phyloP scores from a whole-genome alignment of 2,113 vertebrate species.

The Nansenia antarctica region DNA sequence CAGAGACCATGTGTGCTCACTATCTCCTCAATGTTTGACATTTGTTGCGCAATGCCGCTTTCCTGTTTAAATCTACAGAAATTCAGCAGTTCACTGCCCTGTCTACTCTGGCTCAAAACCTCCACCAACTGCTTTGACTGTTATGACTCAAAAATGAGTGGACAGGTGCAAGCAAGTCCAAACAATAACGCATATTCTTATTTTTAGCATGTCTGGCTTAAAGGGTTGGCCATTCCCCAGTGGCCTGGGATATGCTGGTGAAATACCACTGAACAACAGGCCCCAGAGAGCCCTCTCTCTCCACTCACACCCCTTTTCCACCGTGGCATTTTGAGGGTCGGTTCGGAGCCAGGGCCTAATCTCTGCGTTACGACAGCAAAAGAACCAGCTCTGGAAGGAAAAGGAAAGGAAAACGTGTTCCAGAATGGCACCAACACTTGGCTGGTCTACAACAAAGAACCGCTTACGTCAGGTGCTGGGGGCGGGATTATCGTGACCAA shows the following conservation, averaged over 20 bases:
- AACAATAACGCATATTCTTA: slow-evolving; percentile 49
- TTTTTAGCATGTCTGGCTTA: slow-evolving; percentile 64
- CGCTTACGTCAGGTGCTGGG: too few relatives aligned
- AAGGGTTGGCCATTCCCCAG: slow-evolving; percentile 24
- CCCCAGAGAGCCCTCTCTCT: background rate
- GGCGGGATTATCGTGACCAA: too few relatives aligned
- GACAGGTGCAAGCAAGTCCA: slow-evolving; percentile 16
- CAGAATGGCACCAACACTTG: too few relatives aligned
- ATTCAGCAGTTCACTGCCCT: slow-evolving; percentile 25
- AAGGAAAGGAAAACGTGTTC: too few relatives aligned
- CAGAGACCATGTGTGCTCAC: slow-evolving; percentile 11
- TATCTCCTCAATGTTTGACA: slow-evolving; percentile 40
- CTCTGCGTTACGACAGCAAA: too few relatives aligned
- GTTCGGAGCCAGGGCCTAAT: too few relatives aligned
- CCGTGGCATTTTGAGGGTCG: background rate
- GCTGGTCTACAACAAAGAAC: too few relatives aligned
- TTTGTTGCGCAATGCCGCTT: slow-evolving; percentile 27
- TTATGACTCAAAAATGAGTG: slow-evolving; percentile 2
- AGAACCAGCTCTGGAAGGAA: too few relatives aligned
- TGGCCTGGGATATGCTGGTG: slow-evolving; percentile 11
- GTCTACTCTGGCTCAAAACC: slow-evolving; percentile 34
- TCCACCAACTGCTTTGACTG: slow-evolving; percentile 49
- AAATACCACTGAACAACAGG: slow-evolving; percentile 7
- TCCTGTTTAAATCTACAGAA: slow-evolving; percentile 40
- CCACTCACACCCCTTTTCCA: background rate